Evolutionary conservation across 2,113 vertebrate genomes (phyloP).

Genomic region (Trinectes maculatus): DNA sequence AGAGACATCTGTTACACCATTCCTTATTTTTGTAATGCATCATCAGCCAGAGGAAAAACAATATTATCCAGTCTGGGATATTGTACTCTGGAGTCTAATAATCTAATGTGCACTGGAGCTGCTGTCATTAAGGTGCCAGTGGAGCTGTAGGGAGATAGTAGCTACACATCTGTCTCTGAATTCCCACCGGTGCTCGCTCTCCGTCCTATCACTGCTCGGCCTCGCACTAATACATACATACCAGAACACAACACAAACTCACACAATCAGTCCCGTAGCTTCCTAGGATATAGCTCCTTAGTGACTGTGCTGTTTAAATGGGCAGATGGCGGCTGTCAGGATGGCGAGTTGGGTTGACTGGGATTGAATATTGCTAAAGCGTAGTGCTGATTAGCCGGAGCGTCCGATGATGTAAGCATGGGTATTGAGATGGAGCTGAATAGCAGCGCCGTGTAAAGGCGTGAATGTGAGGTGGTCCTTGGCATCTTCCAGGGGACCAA

Average conservation of each 20-base stretch:
- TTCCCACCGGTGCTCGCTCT: constrained; percentile 46
- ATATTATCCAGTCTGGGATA: constrained; percentile 82
- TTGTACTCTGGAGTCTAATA: constrained; percentile 82
- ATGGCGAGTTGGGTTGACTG: neutral
- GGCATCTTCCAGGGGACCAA: constrained; percentile 67
- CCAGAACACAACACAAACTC: constrained; percentile 11
- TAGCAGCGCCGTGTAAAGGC: constrained; percentile 53
- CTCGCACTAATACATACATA: constrained; percentile 38
- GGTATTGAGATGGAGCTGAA: constrained; percentile 1
- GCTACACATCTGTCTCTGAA: constrained; percentile 65
- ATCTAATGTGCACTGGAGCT: constrained; percentile 77
- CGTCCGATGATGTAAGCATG: neutral
- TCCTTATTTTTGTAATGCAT: constrained; percentile 85
- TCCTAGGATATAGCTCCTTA: neutral
- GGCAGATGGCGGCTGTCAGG: neutral
- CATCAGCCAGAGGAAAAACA: constrained; percentile 80
- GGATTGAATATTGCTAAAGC: neutral
- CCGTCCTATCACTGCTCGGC: constrained; percentile 31
- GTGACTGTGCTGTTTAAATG: neutral
- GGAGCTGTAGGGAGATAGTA: constrained; percentile 68
- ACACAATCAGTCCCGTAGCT: constrained; percentile 9
- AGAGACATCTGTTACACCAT: constrained; percentile 80
- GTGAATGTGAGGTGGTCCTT: constrained; percentile 66
- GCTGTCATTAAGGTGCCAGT: constrained; percentile 78
- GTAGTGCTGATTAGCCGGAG: neutral